Evolutionary conservation across 2,797 vertebrate genomes (phyloP), one percentile per base, ranked within the genome.

Genomic region (Onychomys arenicola): DNA sequence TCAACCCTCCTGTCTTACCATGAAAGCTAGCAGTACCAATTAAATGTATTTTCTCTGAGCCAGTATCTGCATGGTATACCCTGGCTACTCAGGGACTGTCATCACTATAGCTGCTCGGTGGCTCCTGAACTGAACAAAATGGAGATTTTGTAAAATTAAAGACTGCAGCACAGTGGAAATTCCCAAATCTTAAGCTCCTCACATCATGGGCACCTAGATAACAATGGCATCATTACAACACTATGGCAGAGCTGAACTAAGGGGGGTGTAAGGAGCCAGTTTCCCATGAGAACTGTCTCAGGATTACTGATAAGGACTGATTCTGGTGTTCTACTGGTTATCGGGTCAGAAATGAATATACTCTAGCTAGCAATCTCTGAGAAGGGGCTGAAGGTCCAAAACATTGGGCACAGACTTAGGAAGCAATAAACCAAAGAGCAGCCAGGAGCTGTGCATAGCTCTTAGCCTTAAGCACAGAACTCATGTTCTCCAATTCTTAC

Each of bases 121-220:
- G 46, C 14, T 95, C 93, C 59, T 69, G 57, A 94, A 67, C 11
- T 12, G 14, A 94, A 76, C 63, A 73, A 55, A 80, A 63, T 94
- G 63, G 89, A 61, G 27, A 77, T 86, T 87, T 89, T 81, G 13
- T 83, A 92, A 86, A 94, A 86, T 16, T 84, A n/a, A 52, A 95
- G 57, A 32, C 69, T 57, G 37, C 82, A 55, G n/a, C 76, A 90
- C 21, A 25, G 77, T 59, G 78, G 73, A 94, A 94, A 91, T 90
- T 57, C 57, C 43, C 63, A 57, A 80, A 29, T 37, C 55, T 32
- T 78, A 37, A 76, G 87, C 63, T 32, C 11, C 43, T 87, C 37
- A 10, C 46, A 21, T 49, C 34, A 17, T 17, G 8, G 21, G 17
- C 25, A 34, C 59, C 23, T 34, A 34, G 71, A 65, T 83, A 40